These are phyloP conservation scores for Brachystomella parvula DNA, from an alignment of 1,140 invertebrate species.

Conservation along the genomic window DNA sequence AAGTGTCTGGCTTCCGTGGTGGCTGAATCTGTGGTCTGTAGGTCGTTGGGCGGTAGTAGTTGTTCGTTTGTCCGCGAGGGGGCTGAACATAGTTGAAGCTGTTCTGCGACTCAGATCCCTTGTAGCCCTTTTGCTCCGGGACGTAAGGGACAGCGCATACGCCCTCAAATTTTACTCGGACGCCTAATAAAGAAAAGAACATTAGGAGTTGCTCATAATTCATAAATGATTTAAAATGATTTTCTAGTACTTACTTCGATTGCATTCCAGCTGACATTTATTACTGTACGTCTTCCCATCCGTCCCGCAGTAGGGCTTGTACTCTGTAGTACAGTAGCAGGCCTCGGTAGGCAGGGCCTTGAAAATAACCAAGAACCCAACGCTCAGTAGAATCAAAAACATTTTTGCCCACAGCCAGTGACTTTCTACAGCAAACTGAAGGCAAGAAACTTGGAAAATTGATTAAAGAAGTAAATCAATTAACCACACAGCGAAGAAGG, in stretches of 20 bases:
- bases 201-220: background rate
- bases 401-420: too few relatives aligned
- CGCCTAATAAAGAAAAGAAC: background rate
- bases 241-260: background rate
- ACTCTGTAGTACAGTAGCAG: background rate
- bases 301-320: slow-evolving; percentile 10
- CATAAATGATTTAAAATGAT: background rate
- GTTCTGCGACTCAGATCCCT: background rate
- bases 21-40: background rate
- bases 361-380: background rate
- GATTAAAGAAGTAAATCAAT: too few relatives aligned
- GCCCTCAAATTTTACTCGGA: slow-evolving; percentile 14
- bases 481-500: too few relatives aligned
- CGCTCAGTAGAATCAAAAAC: background rate
- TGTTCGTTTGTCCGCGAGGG: background rate
- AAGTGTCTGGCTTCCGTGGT: background rate
- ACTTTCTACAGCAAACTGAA: too few relatives aligned
- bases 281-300: slow-evolving; percentile 9
- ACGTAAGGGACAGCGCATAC: slow-evolving; percentile 7
- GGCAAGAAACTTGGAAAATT: too few relatives aligned
- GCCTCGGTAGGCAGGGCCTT: background rate
- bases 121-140: background rate
- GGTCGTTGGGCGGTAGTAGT: background rate
- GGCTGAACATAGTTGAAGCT: background rate
- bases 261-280: slow-evolving; percentile 12